phyloP scores from a whole-genome alignment of 2,113 vertebrate species.

The Raja brachyura region DNA sequence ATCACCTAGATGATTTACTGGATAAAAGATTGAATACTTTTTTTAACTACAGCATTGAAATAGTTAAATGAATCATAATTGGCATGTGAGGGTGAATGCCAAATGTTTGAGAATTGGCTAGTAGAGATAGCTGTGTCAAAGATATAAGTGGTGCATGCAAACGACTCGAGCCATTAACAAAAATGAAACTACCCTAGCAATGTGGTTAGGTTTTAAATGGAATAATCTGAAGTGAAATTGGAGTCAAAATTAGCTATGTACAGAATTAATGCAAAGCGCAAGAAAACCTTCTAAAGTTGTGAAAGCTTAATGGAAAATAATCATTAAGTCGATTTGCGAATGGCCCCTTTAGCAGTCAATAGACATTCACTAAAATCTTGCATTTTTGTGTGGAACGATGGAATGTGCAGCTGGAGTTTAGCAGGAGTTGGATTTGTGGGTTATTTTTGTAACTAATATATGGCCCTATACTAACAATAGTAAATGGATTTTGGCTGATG shows the following conservation, averaged over 20 bases:
- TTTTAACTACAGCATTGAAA: background rate
- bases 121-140: background rate
- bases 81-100: background rate
- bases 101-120: background rate
- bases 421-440: background rate
- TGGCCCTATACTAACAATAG: background rate
- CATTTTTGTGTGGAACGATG: background rate
- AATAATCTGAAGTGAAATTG: background rate
- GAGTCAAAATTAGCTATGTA: background rate
- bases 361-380: background rate
- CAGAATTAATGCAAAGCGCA: background rate
- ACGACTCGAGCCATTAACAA: background rate
- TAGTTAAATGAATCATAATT: background rate
- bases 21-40: slow-evolving; percentile 1
- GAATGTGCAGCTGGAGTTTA: no score
- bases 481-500: background rate
- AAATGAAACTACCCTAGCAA: background rate
- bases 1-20: background rate
- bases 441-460: background rate
- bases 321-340: background rate
- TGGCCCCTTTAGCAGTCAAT: background rate
- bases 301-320: background rate
- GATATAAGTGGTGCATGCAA: background rate
- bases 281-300: background rate
- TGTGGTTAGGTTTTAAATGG: background rate